phyloP scores from a whole-genome alignment of 2,113 vertebrate genomes.

The Caranx ignobilis region DNA sequence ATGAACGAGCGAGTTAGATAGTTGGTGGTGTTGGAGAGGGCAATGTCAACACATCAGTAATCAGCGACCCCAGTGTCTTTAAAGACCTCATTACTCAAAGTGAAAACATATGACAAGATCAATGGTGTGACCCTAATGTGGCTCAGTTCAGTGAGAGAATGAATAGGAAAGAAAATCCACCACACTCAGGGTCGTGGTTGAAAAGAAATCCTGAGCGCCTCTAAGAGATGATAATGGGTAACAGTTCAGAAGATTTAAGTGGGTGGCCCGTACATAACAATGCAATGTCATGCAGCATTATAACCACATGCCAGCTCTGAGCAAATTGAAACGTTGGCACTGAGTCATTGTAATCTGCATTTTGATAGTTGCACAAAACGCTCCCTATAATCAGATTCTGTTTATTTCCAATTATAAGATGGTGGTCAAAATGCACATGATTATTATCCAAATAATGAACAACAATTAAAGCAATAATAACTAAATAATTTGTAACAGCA shows the following conservation, averaged over 20 bases:
- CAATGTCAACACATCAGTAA: conserved; percentile 1
- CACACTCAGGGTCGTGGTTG: not conserved
- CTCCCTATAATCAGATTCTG: not conserved
- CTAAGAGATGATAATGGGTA: not conserved
- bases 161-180: not conserved
- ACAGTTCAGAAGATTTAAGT: not conserved
- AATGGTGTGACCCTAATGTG: conserved; percentile 11
- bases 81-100: conserved; percentile 34
- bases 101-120: conserved; percentile 22
- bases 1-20: not conserved
- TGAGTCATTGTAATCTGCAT: not conserved
- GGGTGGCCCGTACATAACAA: not conserved
- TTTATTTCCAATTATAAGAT: not conserved
- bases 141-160: not conserved
- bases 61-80: conserved; percentile 17
- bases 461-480: not conserved
- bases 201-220: not conserved
- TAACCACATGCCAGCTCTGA: not conserved
- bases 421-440: not conserved
- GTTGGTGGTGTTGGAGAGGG: not conserved
- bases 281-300: not conserved
- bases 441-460: not conserved
- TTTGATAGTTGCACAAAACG: not conserved
- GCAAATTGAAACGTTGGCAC: not conserved
- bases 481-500: not conserved